A percentile compares a stretch with the other conserved stretches of the same genome.
These are phyloP conservation scores for Ariolimax columbianus DNA, from an alignment of 2,888 invertebrate species.

Conservation along the genomic window DNA sequence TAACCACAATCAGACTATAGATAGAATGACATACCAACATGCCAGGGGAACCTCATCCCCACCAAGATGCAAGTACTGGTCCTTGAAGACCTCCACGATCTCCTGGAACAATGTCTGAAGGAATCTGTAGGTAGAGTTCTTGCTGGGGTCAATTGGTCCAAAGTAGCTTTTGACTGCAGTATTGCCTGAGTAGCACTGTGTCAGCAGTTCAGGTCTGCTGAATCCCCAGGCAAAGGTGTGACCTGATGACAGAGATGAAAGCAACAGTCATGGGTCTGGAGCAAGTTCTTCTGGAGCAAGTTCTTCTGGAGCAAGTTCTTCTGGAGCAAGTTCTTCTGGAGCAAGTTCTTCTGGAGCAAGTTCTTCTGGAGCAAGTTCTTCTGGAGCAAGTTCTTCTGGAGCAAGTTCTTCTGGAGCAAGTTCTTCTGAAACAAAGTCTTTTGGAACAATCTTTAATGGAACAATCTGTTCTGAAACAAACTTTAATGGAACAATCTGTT, in stretches of 20 bases:
- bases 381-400: too few species aligned
- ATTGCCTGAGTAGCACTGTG: conserved; percentile 74
- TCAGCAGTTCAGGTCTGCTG: conserved; percentile 75
- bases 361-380: too few species aligned
- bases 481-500: too few species aligned
- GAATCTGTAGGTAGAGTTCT: conserved; percentile 84
- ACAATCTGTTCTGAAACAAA: too few species aligned
- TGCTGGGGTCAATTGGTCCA: conserved; percentile 90
- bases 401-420: too few species aligned
- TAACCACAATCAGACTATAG: too few species aligned
- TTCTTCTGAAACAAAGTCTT: too few species aligned
- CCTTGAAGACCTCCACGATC: conserved; percentile 86
- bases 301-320: too few species aligned
- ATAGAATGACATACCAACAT: conserved; percentile 86
- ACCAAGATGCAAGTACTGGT: conserved; percentile 90
- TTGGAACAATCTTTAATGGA: too few species aligned
- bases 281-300: background rate
- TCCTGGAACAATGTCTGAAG: conserved; percentile 85
- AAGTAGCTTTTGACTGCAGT: conserved; percentile 81
- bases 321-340: too few species aligned
- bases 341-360: too few species aligned
- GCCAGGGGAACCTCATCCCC: conserved; percentile 92
- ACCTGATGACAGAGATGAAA: conserved; percentile 63
- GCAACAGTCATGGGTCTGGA: background rate
- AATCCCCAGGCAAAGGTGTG: conserved; percentile 78